Percentiles rank a stretch among this genome's conserved stretches.
Evolutionary conservation across 2,797 vertebrate species (phyloP).

Genomic region (Lophotriccus pileatus): DNA sequence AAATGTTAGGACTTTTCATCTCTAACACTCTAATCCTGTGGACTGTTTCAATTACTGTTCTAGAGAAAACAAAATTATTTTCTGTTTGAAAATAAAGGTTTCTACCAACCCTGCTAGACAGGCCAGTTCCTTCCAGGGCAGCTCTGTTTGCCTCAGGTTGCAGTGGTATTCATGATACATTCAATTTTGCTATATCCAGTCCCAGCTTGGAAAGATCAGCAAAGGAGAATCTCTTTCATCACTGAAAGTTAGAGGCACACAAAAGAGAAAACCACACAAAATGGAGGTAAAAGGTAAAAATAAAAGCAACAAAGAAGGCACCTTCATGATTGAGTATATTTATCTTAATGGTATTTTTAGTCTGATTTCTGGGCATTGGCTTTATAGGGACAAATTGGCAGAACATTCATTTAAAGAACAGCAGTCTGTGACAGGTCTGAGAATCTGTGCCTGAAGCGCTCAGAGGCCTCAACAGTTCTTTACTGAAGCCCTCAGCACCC

Average conservation of each 20-base stretch:
- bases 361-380: not conserved
- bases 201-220: not conserved
- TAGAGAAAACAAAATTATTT: not conserved
- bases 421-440: not conserved
- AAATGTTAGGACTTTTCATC: not conserved
- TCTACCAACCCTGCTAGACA: not conserved
- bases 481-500: not conserved
- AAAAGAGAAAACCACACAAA: not conserved
- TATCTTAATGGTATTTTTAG: not conserved
- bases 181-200: not conserved
- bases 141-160: not conserved
- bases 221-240: not conserved
- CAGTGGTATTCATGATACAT: not conserved
- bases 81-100: not conserved
- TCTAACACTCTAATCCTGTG: not conserved
- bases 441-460: not conserved
- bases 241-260: not conserved
- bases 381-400: not conserved
- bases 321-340: not conserved
- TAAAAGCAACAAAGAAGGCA: not conserved
- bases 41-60: not conserved
- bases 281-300: not conserved
- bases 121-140: not conserved
- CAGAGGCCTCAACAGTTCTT: not conserved
- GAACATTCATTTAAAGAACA: not conserved